Evolutionary conservation across 2,113 vertebrate genomes (phyloP), one percentile per base, ranked within the genome.

Genomic region (Asarcornis scutulata): DNA sequence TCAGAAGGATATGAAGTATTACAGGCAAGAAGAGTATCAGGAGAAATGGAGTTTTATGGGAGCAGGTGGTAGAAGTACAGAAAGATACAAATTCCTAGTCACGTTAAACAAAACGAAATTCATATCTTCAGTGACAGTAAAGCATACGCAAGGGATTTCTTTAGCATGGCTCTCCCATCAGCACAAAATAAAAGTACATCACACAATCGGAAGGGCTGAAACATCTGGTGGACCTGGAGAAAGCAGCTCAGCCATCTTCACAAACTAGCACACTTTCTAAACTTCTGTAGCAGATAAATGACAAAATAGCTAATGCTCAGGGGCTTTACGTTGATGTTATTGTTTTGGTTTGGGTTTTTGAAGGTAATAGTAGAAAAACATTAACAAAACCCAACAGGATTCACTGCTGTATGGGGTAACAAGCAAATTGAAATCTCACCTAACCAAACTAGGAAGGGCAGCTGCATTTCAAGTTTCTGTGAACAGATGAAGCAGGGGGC

Each of bases 1-100:
- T 11, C 34, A 17, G 22, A 63, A 46, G 46, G 36, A 48, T 5
- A 36, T 50, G 7, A 78, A 89, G 31, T n/a, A n/a, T 15, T 50
- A 48, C 0, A 14, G 23, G 52, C 2, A 3, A 27, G 11, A 17
- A 40, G 44, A 60, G 84, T 68, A 34, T 2, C 2, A 40, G 36
- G 40, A 53, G 42, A 83, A 23, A 42, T 9, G 8, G 71, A 53
- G 46, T 11, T 40, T 23, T 55, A 63, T 72, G 25, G 27, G 11
- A 62, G 26, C 20, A 55, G 36, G 11, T 17, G n/a, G 11, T 9
- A 75, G 11, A 91, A 69, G 21, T 40, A 59, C 11, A 59, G 78
- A 63, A 31, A 0, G 18, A 6, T 4, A 4, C 5, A 10, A 10
- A 53, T 14, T 13, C 17, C 40, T 50, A 13, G 8, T 26, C 48